A percentile compares a stretch with the other conserved stretches of the same genome.
These are phyloP conservation scores for Sorex fumeus DNA, from an alignment of 2,113 vertebrate species.

Conservation along the genomic window DNA sequence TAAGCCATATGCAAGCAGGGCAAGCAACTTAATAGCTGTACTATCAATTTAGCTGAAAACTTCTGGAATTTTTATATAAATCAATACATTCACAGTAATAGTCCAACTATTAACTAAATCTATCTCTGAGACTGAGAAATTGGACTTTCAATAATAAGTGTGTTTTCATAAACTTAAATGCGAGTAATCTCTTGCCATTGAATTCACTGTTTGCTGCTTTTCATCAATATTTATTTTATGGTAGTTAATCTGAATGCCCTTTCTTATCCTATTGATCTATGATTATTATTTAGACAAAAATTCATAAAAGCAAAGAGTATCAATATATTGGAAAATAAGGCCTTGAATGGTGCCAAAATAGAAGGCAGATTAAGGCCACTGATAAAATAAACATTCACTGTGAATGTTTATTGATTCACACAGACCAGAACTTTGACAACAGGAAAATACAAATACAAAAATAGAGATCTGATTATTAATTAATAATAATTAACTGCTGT, in stretches of 20 bases:
- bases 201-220: not conserved
- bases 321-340: not conserved
- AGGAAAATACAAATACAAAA: conserved; percentile 13
- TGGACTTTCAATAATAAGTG: not conserved
- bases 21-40: no score
- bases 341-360: not conserved
- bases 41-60: no score
- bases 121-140: not conserved
- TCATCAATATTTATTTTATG: not conserved
- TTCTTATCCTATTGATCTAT: not conserved
- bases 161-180: not conserved
- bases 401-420: not conserved
- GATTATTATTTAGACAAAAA: not conserved
- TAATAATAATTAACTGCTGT: no score
- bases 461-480: not conserved
- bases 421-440: not conserved
- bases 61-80: conserved; percentile 12
- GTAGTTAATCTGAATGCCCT: not conserved
- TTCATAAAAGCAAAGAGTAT: not conserved
- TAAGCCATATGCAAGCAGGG: no score
- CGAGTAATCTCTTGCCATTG: not conserved
- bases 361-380: no score
- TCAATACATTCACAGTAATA: conserved; percentile 23
- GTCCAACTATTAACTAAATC: not conserved
- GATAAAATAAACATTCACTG: not conserved